Base-by-base conservation (phyloP, 2,888 invertebrate species). In the Acleris laterana region DNA sequence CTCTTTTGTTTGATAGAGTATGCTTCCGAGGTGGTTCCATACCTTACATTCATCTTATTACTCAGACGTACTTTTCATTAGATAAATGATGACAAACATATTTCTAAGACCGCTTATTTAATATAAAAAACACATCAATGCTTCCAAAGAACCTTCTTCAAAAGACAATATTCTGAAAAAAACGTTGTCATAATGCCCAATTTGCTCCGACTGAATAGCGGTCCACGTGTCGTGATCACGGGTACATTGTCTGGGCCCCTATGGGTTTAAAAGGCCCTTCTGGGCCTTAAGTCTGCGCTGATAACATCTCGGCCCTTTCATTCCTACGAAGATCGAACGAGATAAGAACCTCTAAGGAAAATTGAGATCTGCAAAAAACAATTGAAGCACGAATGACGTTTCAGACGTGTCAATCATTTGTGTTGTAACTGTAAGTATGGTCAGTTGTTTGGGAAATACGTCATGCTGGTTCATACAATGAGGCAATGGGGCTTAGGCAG, bases 291-390 rank as follows among this genome's bases (percentile, higher is more conserved):
- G 71, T 71, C 70, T 67, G 72, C 67, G 64, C 74, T 76, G 90
- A 90, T 90, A 90, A 88, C 79, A 85, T 87, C 88, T 82, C 73
- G 73, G 75, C 71, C 77, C 78, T 81, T 72, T 83, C 63, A 64
- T 28, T 6, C 75, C 71, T 46, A 28, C 62, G 50, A 74, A 77
- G 73, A 71, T 74, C 75, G 58, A 68, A 46, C 61, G 16, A 63
- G 68, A 68, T 64, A 64, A 66, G 64, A 49, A 2, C 25, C 50
- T 61, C 65, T 57, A 72, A 72, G 75, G 78, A 81, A 82, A 82
- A 83, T 81, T 80, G 76, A 71, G 75, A 73, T 69, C 70, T 74
- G 69, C 72, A 72, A 73, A 77, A 70, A 63, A 68, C 70, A 66
- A 71, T 48, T 60, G 59, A 55, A 69, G 67, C 64, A 70, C 70